These are phyloP conservation scores for Poecilia gillii DNA, from an alignment of 2,797 vertebrate species.

Conservation along the genomic window DNA sequence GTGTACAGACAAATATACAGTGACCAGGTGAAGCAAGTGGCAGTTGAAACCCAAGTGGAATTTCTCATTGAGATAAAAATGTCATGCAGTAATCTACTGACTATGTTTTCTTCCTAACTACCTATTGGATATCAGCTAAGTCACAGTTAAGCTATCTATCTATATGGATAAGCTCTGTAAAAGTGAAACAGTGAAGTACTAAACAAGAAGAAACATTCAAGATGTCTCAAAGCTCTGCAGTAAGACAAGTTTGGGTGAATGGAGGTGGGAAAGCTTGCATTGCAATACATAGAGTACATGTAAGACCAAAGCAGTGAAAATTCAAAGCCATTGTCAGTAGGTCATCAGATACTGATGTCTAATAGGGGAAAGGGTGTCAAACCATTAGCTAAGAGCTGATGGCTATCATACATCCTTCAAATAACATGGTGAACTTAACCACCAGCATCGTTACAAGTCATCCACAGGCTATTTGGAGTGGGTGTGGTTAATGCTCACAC, in stretches of 20 bases:
- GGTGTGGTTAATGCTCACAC: constrained; percentile 53
- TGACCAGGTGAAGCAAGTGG: constrained; percentile 72
- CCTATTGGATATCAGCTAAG: constrained; percentile 63
- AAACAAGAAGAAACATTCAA: constrained; percentile 81
- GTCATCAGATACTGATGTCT: constrained; percentile 83
- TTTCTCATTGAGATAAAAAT: constrained; percentile 70
- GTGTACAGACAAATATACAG: constrained; percentile 75
- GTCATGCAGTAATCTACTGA: constrained; percentile 75
- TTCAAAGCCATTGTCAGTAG: constrained; percentile 81
- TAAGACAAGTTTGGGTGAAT: constrained; percentile 76
- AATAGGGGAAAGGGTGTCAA: constrained; percentile 69
- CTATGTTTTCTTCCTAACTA: constrained; percentile 64
- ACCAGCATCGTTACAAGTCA: constrained; percentile 59
- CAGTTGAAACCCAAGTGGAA: constrained; percentile 71
- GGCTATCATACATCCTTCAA: constrained; percentile 76
- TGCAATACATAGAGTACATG: constrained; percentile 74
- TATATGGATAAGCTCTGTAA: constrained; percentile 55
- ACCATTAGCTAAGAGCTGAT: constrained; percentile 70
- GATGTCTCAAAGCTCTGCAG: constrained; percentile 81
- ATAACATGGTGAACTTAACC: constrained; percentile 61
- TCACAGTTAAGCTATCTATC: constrained; percentile 68
- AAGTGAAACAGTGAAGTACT: constrained; percentile 57
- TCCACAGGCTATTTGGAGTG: constrained; percentile 46
- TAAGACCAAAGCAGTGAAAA: constrained; percentile 79
- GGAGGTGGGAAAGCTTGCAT: constrained; percentile 71